Percentiles rank a stretch among this genome's conserved stretches.
These are phyloP conservation scores for Puntigrus tetrazona DNA, from an alignment of 2,113 vertebrate species.

Conservation along the genomic window DNA sequence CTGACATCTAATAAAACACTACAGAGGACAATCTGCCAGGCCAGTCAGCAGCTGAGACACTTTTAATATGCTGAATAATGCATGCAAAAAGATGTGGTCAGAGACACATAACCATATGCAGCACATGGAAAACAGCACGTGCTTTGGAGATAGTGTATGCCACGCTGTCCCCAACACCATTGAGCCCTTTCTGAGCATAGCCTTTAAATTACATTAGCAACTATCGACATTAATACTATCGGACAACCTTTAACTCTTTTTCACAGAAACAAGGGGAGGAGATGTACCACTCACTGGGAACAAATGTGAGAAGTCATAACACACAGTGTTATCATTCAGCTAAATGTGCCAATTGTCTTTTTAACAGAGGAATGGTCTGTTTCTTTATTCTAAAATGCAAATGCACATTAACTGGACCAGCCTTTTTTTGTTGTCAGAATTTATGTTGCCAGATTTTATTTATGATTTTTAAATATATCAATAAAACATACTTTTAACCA, in stretches of 20 bases:
- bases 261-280: background rate
- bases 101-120: background rate
- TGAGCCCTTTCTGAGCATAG: background rate
- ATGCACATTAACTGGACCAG: too few species aligned
- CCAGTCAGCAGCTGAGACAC: background rate
- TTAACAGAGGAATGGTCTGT: background rate
- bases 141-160: background rate
- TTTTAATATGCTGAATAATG: constrained; percentile 11
- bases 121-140: background rate
- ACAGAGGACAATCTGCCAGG: constrained; percentile 12
- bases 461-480: background rate
- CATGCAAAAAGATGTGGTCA: background rate
- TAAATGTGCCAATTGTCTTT: background rate
- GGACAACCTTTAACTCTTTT: background rate
- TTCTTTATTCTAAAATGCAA: background rate
- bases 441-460: background rate
- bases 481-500: background rate
- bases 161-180: background rate
- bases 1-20: constrained; percentile 33
- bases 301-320: background rate
- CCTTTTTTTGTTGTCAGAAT: too few species aligned
- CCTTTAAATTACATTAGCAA: background rate
- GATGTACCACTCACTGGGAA: background rate
- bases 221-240: background rate
- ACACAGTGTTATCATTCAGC: background rate